Evolutionary conservation across 2,888 invertebrate genomes (phyloP), one percentile per base, ranked within the genome.

Genomic region (Ectemnius lituratus): DNA sequence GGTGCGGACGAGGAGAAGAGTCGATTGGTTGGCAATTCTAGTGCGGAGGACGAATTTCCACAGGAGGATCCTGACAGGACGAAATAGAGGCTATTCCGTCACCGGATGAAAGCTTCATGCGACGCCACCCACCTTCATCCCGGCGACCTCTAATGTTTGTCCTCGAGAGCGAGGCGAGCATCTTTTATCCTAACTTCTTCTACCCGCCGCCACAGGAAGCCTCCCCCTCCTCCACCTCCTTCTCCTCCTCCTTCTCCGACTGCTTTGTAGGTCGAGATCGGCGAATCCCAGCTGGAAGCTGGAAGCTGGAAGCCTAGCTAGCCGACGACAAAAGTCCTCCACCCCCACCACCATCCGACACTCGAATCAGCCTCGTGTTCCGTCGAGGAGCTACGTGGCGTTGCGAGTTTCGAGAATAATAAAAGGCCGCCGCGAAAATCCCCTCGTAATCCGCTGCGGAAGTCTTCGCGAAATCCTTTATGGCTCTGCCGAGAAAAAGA

Each of bases 241-340:
- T 3, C 23, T 23, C 23, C 23, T 3, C 23, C 3, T 23, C 52
- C 52, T 52, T 16, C n/a, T 11, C n/a, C n/a, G 5, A 1, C 16
- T 37, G 37, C 37, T 52, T 52, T 52, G 52, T 52, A 52, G 52
- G 52, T 52, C 52, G 52, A 52, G 52, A 14, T 16, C 52, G 52
- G 52, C 52, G 52, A 52, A 52, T 52, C 52, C 52, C 52, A 52
- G 47, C 23, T 23, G 23, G 23, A 23, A 23, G 23, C 28, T 37
- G 28, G 28, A 37, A 37, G 28, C 37, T 37, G 8, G 37, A 37
- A 37, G 37, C 37, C 37, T 37, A 37, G 37, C 37, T 37, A 11
- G 37, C 37, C 37, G 37, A 37, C 37, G 37, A 37, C 37, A 37
- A 37, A 37, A 37, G 37, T 37, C 37, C 11, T 11, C 37, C 6